These are phyloP conservation scores for Pungitius pungitius DNA, from an alignment of 2,113 vertebrate genomes.

Conservation along the genomic window DNA sequence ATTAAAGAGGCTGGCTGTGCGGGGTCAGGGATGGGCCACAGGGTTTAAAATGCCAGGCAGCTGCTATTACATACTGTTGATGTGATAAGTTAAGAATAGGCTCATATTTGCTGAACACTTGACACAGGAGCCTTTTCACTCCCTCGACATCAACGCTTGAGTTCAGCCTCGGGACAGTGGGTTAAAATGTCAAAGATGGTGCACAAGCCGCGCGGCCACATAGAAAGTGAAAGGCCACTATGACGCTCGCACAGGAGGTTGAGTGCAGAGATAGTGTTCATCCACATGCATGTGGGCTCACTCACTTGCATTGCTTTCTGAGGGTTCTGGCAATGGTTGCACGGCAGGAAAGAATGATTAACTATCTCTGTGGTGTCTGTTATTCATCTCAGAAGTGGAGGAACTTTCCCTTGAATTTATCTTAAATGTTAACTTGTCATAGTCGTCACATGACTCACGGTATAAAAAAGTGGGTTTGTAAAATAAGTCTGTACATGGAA, in stretches of 20 bases:
- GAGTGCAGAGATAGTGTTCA: neutral
- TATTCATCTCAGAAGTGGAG: conserved; percentile 47
- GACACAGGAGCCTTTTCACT: conserved; percentile 73
- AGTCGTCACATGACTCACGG: conserved; percentile 22
- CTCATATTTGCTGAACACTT: conserved; percentile 77
- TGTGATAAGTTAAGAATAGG: conserved; percentile 78
- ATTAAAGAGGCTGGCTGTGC: conserved; percentile 65
- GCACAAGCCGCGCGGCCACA: neutral
- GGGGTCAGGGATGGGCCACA: conserved; percentile 74
- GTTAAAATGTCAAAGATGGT: conserved; percentile 54
- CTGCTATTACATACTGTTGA: conserved; percentile 76
- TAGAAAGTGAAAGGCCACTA: neutral
- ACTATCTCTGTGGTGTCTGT: conserved; percentile 41
- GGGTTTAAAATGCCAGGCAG: conserved; percentile 74
- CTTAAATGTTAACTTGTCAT: conserved; percentile 46
- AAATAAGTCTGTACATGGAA: conserved; percentile 23
- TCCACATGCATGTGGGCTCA: conserved; percentile 5
- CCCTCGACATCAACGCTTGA: conserved; percentile 60
- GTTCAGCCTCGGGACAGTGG: conserved; percentile 68
- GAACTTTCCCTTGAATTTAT: conserved; percentile 35
- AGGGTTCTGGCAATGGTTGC: conserved; percentile 34
- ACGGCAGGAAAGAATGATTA: conserved; percentile 63
- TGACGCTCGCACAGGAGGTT: neutral
- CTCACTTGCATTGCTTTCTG: conserved; percentile 12
- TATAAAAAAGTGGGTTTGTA: conserved; percentile 33